Evolutionary conservation across 2,113 vertebrate genomes (phyloP).

Genomic region (Centrocercus urophasianus): DNA sequence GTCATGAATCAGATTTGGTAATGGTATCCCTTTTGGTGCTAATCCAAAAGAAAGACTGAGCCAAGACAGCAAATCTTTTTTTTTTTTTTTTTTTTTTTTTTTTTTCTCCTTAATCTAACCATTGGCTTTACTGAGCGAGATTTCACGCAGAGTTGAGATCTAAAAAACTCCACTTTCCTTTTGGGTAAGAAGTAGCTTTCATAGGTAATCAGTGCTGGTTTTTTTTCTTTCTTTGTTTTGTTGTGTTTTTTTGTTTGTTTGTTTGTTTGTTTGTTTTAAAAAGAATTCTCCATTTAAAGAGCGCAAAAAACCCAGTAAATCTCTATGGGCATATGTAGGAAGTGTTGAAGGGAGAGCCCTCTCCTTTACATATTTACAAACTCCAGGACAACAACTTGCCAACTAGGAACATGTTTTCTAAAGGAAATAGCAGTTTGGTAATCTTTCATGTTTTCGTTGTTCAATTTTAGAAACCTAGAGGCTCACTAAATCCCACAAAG

Average conservation of each 20-base stretch:
- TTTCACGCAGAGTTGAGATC: not conserved
- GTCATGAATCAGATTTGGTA: not conserved
- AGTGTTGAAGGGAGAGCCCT: conserved; percentile 27
- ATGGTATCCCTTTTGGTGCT: not conserved
- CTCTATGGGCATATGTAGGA: not conserved
- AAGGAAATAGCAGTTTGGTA: not conserved
- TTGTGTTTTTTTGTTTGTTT: too few species aligned
- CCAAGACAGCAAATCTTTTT: not conserved
- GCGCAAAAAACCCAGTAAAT: not conserved
- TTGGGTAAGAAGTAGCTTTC: not conserved
- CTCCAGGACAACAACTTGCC: not conserved
- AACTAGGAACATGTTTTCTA: not conserved
- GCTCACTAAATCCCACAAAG: not conserved
- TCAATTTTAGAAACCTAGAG: conserved; percentile 20
- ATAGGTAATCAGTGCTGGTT: not conserved
- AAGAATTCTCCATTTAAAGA: not conserved
- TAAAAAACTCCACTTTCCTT: not conserved
- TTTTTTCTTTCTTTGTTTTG: not conserved
- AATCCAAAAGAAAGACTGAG: not conserved
- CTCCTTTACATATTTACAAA: not conserved
- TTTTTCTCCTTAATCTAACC: not conserved
- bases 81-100: not conserved
- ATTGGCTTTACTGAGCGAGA: not conserved
- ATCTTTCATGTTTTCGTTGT: not conserved
- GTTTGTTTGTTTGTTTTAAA: not conserved